Percentiles rank a stretch among this genome's conserved stretches.
phyloP scores from a whole-genome alignment of 2,113 vertebrate genomes.

The Sterrhoptilus dennistouni region DNA sequence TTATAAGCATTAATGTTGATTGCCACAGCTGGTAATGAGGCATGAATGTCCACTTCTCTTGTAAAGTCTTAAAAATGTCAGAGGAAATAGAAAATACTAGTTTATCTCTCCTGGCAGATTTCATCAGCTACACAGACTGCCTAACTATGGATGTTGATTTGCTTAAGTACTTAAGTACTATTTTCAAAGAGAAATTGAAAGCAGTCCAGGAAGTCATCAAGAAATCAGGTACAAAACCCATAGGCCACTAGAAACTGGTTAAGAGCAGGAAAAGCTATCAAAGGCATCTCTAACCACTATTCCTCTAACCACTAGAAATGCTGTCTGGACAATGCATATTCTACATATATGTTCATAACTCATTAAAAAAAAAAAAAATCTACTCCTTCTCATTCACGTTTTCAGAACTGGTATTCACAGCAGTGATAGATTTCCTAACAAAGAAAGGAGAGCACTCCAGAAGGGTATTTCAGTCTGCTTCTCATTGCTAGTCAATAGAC shows the following conservation, averaged over 20 bases:
- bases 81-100: not conserved
- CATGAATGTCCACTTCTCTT: not conserved
- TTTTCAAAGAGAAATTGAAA: not conserved
- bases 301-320: not conserved
- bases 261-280: not conserved
- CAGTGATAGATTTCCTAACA: not conserved
- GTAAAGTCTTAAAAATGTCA: not conserved
- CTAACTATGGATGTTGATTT: not conserved
- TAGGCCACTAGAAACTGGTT: not conserved
- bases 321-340: not conserved
- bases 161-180: not conserved
- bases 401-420: not conserved
- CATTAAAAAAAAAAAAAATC: fast-evolving
- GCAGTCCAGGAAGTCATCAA: not conserved
- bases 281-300: not conserved
- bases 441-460: not conserved
- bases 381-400: not conserved
- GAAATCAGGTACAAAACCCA: not conserved
- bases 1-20: not conserved
- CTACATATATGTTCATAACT: not conserved
- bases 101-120: not conserved
- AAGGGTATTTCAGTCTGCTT: not conserved
- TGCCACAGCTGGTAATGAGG: not conserved
- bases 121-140: not conserved
- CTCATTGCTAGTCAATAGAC: not conserved